Conservation (phyloP, 2,113 vertebrate genomes). For the Lophura nycthemera region DNA sequence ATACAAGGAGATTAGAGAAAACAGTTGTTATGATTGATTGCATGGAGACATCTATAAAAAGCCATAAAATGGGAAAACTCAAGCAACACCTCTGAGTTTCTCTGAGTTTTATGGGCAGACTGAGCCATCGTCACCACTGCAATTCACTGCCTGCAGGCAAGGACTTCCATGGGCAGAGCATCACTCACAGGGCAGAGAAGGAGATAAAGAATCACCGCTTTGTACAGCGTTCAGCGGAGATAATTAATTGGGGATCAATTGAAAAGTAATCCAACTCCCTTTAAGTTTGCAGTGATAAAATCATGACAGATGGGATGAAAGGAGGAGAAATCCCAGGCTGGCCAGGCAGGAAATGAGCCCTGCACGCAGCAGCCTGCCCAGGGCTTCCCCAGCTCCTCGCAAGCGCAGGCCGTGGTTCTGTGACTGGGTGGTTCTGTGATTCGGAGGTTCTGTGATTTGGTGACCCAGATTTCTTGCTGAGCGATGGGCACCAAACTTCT, state of each 20-base stretch:
- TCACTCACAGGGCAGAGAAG: not conserved
- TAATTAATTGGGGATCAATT: constrained; percentile 61
- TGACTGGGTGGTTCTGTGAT: too few species aligned
- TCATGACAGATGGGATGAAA: not conserved
- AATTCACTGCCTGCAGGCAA: not conserved
- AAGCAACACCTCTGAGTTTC: not conserved
- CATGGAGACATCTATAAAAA: not conserved
- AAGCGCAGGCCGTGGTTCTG: not conserved
- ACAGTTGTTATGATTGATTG: not conserved
- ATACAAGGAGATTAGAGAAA: not conserved
- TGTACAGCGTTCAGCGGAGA: not conserved
- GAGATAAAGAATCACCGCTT: not conserved
- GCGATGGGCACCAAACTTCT: too few species aligned
- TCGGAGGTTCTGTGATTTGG: too few species aligned
- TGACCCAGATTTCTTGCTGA: not conserved
- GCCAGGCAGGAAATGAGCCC: not conserved
- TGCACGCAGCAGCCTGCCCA: not conserved
- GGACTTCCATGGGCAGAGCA: not conserved
- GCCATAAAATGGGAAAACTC: not conserved
- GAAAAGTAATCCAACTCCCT: constrained; percentile 1
- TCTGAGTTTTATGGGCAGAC: constrained; percentile 14
- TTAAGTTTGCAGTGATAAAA: not conserved
- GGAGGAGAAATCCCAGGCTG: not conserved
- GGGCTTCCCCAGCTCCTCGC: not conserved
- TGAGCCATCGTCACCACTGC: not conserved